These are phyloP conservation scores for Rutilus rutilus DNA, from an alignment of 2,113 vertebrate species.

Conservation along the genomic window DNA sequence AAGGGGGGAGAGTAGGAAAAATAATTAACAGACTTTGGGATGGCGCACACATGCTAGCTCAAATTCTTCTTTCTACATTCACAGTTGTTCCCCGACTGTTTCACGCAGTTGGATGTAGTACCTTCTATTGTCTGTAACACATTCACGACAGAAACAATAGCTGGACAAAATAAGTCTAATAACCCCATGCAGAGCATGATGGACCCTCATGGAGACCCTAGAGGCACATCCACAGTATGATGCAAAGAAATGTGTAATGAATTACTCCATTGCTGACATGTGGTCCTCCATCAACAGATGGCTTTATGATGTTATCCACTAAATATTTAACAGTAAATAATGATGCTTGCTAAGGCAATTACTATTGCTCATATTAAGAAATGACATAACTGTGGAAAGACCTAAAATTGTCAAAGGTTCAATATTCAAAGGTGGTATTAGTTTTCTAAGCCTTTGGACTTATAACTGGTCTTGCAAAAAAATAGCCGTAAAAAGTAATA, in stretches of 20 bases:
- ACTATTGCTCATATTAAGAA: not conserved
- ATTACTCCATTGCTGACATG: not conserved
- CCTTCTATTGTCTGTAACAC: constrained; percentile 2
- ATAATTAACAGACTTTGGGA: not conserved
- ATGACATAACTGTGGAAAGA: not conserved
- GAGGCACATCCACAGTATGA: constrained; percentile 40
- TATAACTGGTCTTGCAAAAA: not conserved
- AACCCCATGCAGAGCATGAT: constrained; percentile 30
- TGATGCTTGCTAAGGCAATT: not conserved
- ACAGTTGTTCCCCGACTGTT: not conserved
- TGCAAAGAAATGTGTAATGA: constrained; percentile 7
- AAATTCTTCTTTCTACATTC: not conserved
- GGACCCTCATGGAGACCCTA: constrained; percentile 6
- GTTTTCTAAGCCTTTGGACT: not conserved
- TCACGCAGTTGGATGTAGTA: constrained; percentile 9
- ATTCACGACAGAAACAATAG: constrained; percentile 17
- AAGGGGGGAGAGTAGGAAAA: constrained; percentile 5
- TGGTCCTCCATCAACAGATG: constrained; percentile 23
- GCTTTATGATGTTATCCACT: not conserved
- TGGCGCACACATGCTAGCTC: not conserved
- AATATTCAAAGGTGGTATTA: not conserved
- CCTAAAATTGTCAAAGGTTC: not conserved
- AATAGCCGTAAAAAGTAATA: not conserved
- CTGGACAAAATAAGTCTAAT: constrained; percentile 27
- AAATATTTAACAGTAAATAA: constrained; percentile 2